A percentile compares a stretch with the other conserved stretches of the same genome.
Conservation (phyloP, 2,113 vertebrate genomes). For the Thamnaconus septentrionalis region DNA sequence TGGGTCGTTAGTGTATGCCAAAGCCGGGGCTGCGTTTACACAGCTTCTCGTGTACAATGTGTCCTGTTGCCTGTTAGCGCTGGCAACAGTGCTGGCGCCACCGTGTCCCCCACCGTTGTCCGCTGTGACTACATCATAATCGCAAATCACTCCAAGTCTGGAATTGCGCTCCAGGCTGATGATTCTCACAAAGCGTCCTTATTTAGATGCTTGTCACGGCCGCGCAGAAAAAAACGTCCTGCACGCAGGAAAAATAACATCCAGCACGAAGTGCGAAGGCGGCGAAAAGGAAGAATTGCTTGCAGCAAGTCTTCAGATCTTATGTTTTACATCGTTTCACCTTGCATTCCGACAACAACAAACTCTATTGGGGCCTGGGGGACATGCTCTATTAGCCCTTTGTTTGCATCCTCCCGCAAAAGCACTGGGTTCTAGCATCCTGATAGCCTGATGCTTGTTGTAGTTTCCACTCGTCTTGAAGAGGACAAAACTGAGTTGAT, state of each 20-base stretch:
- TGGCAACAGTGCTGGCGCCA: slow-evolving; percentile 1
- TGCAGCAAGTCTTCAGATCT: no score
- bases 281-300: no score
- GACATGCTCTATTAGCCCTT: no score
- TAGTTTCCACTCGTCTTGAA: no score
- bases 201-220: slow-evolving; percentile 15
- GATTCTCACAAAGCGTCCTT: slow-evolving; percentile 6
- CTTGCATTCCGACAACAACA: no score
- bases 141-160: background rate
- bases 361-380: no score
- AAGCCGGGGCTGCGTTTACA: slow-evolving; percentile 46
- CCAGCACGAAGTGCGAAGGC: no score
- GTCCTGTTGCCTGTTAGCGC: slow-evolving; percentile 16
- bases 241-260: background rate
- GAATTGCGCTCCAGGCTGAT: background rate
- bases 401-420: no score
- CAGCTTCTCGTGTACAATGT: slow-evolving; percentile 3
- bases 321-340: no score
- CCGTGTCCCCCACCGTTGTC: slow-evolving; percentile 6
- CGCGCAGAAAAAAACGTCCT: background rate
- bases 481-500: no score
- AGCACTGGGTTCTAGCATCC: no score
- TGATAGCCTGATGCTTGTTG: no score
- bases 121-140: slow-evolving; percentile 5
- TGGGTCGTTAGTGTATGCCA: slow-evolving; percentile 38